phyloP scores from a whole-genome alignment of 2,888 invertebrate genomes.

The Lasioglossum vierecki region DNA sequence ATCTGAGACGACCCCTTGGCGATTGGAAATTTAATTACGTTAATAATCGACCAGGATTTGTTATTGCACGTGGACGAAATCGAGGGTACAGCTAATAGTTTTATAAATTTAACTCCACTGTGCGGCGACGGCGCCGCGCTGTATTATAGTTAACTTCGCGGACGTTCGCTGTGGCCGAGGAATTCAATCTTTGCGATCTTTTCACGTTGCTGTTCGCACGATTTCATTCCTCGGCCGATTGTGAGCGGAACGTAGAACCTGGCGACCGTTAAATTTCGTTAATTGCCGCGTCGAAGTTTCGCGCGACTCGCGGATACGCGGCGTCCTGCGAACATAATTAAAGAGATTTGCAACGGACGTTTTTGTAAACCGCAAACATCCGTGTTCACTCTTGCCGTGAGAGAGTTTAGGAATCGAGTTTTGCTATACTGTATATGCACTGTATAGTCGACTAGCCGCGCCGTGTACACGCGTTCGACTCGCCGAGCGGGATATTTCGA shows the following conservation, averaged over 20 bases:
- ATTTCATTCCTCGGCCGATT: not conserved
- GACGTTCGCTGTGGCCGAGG: not conserved
- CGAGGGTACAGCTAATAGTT: no score
- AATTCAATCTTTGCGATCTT: not conserved
- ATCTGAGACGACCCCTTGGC: no score
- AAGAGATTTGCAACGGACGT: conserved; percentile 67
- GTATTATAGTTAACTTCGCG: not conserved
- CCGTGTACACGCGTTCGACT: not conserved
- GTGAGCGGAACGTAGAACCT: conserved; percentile 4
- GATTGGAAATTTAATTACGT: no score
- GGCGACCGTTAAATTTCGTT: conserved; percentile 48
- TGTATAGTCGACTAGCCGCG: not conserved
- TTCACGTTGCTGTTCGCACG: not conserved
- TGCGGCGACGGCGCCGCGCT: not conserved
- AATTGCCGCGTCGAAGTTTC: conserved; percentile 32
- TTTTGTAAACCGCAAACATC: conserved; percentile 65
- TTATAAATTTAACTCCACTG: no score
- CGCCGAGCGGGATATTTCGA: conserved; percentile 47
- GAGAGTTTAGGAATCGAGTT: conserved; percentile 56
- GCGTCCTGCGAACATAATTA: conserved; percentile 51
- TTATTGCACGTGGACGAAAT: no score
- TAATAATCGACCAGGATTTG: no score
- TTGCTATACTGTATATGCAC: not conserved
- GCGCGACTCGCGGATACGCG: conserved; percentile 40
- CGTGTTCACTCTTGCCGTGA: conserved; percentile 54